Percentiles rank a stretch among this genome's conserved stretches.
phyloP scores from a whole-genome alignment of 2,113 vertebrate genomes.

The Limanda limanda region DNA sequence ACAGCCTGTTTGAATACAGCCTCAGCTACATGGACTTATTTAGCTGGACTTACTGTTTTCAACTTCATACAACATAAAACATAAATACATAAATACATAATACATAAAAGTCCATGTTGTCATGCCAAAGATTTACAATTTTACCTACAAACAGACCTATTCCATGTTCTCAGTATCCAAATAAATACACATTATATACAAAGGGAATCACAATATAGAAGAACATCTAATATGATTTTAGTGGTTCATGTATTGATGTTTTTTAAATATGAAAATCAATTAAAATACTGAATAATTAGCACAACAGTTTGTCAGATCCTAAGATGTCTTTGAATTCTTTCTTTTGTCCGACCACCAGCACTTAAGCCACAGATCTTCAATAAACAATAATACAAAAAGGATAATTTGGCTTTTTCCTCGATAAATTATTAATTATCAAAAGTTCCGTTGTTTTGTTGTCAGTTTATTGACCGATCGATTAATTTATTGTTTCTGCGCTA shows the following conservation, averaged over 20 bases:
- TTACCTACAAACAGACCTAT: too few species aligned
- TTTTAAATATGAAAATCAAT: neutral
- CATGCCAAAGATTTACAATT: too few species aligned
- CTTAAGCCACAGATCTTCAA: too few species aligned
- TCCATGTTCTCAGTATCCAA: neutral
- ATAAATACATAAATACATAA: too few species aligned
- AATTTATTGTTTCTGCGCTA: neutral
- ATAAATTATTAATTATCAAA: too few species aligned
- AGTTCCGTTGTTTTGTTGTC: too few species aligned
- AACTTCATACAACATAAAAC: neutral
- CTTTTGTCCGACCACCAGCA: neutral
- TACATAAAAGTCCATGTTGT: too few species aligned
- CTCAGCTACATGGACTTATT: neutral
- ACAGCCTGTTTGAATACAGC: neutral
- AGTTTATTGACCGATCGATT: too few species aligned
- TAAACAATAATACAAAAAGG: too few species aligned
- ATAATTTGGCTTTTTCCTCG: too few species aligned
- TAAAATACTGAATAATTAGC: neutral
- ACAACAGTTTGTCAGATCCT: neutral
- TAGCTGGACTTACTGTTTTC: neutral
- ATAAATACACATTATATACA: neutral
- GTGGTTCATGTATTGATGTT: neutral
- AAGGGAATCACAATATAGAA: neutral
- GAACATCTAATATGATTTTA: too few species aligned
- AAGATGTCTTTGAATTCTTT: neutral